Evolutionary conservation across 2,113 vertebrate genomes (phyloP).

Genomic region (Oplegnathus fasciatus): DNA sequence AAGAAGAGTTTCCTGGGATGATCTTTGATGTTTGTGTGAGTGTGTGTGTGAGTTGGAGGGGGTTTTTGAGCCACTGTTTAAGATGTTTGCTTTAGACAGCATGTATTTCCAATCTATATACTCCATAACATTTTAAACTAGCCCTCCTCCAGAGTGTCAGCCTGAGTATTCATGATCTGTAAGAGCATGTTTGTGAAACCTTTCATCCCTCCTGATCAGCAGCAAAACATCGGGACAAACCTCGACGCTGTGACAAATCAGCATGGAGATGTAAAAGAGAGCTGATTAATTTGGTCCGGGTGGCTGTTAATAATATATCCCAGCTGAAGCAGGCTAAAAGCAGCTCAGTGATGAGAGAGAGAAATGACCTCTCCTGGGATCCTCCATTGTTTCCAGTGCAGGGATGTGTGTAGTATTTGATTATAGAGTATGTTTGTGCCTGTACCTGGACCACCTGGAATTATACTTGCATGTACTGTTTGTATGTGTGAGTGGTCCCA

Average conservation of each 20-base stretch:
- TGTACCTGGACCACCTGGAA: background rate
- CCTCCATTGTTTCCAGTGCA: background rate
- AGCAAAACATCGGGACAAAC: background rate
- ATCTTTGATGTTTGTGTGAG: no score
- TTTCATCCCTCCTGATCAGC: background rate
- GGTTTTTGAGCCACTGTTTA: no score
- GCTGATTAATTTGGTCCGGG: background rate
- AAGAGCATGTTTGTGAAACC: background rate
- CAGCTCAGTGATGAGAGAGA: background rate
- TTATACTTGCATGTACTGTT: background rate
- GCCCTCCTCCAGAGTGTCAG: no score
- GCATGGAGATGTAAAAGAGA: background rate
- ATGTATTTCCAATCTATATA: no score
- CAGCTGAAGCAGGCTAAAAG: background rate
- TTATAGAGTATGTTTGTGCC: background rate
- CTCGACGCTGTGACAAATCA: background rate
- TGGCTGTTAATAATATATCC: background rate
- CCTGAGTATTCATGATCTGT: background rate
- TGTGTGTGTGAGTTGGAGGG: no score
- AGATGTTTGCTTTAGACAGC: no score
- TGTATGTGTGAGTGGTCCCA: background rate
- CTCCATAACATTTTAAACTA: no score
- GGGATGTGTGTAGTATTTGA: background rate
- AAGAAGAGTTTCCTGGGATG: no score
- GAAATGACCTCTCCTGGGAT: conserved; percentile 12